Conservation (phyloP, 2,797 vertebrate genomes). For the Aulostomus chinensis region DNA sequence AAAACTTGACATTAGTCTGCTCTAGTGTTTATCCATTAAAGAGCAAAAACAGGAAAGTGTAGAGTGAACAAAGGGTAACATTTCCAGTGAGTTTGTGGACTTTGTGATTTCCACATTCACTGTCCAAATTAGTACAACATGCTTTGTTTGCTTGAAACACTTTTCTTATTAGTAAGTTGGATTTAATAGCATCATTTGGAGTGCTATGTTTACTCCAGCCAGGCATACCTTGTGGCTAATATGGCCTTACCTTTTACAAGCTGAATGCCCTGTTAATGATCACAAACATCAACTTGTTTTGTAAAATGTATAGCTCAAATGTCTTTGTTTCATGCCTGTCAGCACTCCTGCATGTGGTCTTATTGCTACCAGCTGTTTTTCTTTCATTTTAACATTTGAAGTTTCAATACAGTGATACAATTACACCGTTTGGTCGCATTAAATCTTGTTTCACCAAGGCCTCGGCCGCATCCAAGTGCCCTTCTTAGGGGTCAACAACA, state of each 20-base stretch:
- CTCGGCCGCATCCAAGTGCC: slow-evolving; percentile 34
- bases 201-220: slow-evolving; percentile 52
- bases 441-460: slow-evolving; percentile 30
- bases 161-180: slow-evolving; percentile 52
- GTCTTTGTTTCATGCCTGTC: slow-evolving; percentile 42
- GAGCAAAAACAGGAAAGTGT: slow-evolving; percentile 41
- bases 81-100: slow-evolving; percentile 16
- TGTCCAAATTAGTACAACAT: slow-evolving; percentile 47
- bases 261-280: slow-evolving; percentile 55
- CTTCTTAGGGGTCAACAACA: slow-evolving; percentile 18
- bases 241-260: slow-evolving; percentile 74
- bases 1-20: slow-evolving; percentile 22
- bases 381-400: slow-evolving; percentile 19
- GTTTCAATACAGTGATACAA: slow-evolving; percentile 29
- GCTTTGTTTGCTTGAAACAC: slow-evolving; percentile 58
- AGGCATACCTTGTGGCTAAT: slow-evolving; percentile 56
- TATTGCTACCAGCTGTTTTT: slow-evolving; percentile 51
- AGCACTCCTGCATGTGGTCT: slow-evolving; percentile 17
- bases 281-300: slow-evolving; percentile 43
- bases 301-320: slow-evolving; percentile 49
- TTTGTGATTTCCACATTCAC: slow-evolving; percentile 37
- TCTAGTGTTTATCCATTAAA: slow-evolving; percentile 26
- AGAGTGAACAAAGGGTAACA: slow-evolving; percentile 31
- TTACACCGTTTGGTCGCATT: slow-evolving; percentile 44
- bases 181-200: slow-evolving; percentile 64